These are phyloP conservation scores for Eutolmus rufibarbis DNA, from an alignment of 2,888 invertebrate species.

Conservation along the genomic window DNA sequence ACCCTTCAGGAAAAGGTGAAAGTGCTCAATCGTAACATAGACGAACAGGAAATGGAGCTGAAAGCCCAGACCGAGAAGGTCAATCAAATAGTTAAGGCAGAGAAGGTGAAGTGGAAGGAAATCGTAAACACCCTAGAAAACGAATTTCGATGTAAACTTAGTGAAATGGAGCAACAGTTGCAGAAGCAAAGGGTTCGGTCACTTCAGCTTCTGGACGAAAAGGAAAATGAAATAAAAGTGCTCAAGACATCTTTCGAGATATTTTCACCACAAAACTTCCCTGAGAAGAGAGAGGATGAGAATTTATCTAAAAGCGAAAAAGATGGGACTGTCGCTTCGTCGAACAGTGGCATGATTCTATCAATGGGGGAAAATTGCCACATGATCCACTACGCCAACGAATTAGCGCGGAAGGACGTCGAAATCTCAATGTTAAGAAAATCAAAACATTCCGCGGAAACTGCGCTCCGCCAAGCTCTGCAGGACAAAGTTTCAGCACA, in stretches of 20 bases:
- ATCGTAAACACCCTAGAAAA: constrained; percentile 61
- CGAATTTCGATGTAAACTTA: constrained; percentile 65
- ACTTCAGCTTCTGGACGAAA: constrained; percentile 78
- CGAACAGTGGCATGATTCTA: neutral
- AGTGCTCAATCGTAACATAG: constrained; percentile 69
- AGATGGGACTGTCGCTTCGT: neutral
- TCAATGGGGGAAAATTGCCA: constrained; percentile 71
- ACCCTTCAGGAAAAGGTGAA: constrained; percentile 74
- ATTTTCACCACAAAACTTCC: constrained; percentile 60
- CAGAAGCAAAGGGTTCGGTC: constrained; percentile 83
- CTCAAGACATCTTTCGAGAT: constrained; percentile 67
- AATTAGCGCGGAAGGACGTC: constrained; percentile 79
- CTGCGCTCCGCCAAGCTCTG: constrained; percentile 66
- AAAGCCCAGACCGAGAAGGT: constrained; percentile 68
- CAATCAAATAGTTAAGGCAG: constrained; percentile 64
- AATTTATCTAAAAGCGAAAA: neutral
- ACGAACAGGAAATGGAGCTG: constrained; percentile 71
- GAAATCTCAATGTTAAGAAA: constrained; percentile 77
- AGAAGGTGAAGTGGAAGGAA: constrained; percentile 58
- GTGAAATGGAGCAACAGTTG: constrained; percentile 74
- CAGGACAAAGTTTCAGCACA: constrained; percentile 68
- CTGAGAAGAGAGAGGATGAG: neutral
- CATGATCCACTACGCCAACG: constrained; percentile 83
- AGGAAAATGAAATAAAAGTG: constrained; percentile 75
- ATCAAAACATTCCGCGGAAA: constrained; percentile 71